A percentile compares a stretch with the other conserved stretches of the same genome.
Evolutionary conservation across 2,888 invertebrate genomes (phyloP).

Genomic region (Parnassius orleans): DNA sequence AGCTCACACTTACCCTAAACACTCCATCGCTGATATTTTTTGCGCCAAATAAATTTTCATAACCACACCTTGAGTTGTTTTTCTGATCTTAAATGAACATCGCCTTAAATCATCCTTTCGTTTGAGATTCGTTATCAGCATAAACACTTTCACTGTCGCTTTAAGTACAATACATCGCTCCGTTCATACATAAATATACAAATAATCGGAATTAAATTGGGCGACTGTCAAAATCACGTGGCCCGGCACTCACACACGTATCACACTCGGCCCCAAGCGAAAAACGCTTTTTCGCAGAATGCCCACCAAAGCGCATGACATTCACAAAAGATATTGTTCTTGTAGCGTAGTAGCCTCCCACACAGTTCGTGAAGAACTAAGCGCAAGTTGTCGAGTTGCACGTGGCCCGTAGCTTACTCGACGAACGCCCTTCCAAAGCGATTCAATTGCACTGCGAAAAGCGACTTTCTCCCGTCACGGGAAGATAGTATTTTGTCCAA

Average conservation of each 20-base stretch:
- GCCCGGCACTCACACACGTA: slow-evolving; percentile 55
- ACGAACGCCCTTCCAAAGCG: slow-evolving; percentile 76
- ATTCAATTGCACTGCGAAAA: slow-evolving; percentile 60
- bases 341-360: slow-evolving; percentile 78
- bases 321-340: slow-evolving; percentile 67
- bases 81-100: slow-evolving; percentile 53
- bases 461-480: slow-evolving; percentile 65
- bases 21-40: slow-evolving; percentile 57
- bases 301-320: slow-evolving; percentile 64
- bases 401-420: slow-evolving; percentile 77
- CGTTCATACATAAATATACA: slow-evolving; percentile 35
- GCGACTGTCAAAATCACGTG: slow-evolving; percentile 77
- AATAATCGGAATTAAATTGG: slow-evolving; percentile 53
- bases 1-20: slow-evolving; percentile 56
- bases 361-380: slow-evolving; percentile 79
- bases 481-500: slow-evolving; percentile 65
- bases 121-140: slow-evolving; percentile 44
- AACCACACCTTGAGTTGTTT: slow-evolving; percentile 45
- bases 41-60: slow-evolving; percentile 43
- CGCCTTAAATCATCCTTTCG: slow-evolving; percentile 38
- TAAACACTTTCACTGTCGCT: slow-evolving; percentile 55
- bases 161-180: slow-evolving; percentile 46
- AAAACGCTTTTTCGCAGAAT: slow-evolving; percentile 61
- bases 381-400: slow-evolving; percentile 77
- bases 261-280: slow-evolving; percentile 47